Evolutionary conservation across 2,113 vertebrate species (phyloP), one percentile per base, ranked within the genome.

Genomic region (Pangasianodon hypophthalmus): DNA sequence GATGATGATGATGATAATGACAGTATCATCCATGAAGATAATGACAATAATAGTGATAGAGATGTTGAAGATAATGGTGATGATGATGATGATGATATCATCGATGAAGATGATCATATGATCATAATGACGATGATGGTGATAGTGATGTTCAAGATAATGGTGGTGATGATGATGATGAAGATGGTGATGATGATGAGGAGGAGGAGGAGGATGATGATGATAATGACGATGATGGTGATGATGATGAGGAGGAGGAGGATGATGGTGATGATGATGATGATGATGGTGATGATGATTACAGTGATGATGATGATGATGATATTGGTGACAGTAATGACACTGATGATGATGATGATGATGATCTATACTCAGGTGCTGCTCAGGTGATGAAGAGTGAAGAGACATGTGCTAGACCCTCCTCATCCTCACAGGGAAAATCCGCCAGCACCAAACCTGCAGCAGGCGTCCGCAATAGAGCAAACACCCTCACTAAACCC

Each of bases 401-500:
- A 41, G 88, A 90, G 79, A 90, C 83, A 13, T 62, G 86, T 82
- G 13, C 82, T 18, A 88, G 75, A 60, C 44, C 87, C 18, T 62
- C 88, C 26, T 80, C 79, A 8, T 71, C 79, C 10, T 80, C 87
- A 58, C 86, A 50, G 58, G 87, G 60, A 79, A 90, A 88, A 64
- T 16, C 50, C 32, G 21, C 62, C 1, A 14, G 21, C 62, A 88
- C 26, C 58, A 92, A 88, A 81, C 84, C 88, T 29, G 44, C 54
- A n/a, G 80, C 86, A 46, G 88, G 41, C 29, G 24, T 84, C 58
- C 88, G 87, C 67, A 87, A 54, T 84, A 90, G 80, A 84, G 26
- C 88, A 16, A 92, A 89, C 79, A 83, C 71, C 46, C 56, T 69
- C 3, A 41, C 82, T 52, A 91, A 91, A 91, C 58, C 75, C 32